Base-by-base conservation (phyloP, 2,797 vertebrate genomes). In the Cygnus olor region DNA sequence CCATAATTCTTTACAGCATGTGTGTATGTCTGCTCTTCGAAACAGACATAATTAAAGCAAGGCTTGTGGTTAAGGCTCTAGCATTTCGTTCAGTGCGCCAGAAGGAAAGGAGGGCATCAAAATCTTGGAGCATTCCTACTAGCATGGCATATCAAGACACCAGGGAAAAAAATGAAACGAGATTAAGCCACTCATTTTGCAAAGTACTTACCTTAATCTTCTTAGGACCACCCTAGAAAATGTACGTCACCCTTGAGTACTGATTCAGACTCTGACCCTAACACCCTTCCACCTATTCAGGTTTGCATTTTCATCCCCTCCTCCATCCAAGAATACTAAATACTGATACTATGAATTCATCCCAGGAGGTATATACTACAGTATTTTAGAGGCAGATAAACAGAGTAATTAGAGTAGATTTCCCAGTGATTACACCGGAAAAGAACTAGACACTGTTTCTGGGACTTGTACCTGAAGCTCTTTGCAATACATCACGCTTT, bases 11-110 rank as follows among this genome's bases (percentile, higher is more conserved):
- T 88, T 66, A 63, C 28, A 42, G 47, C 20, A 22, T 82, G 49
- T 71, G 78, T 71, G 25, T 49, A 24, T 16, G 64, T 71, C 89
- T 93, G 76, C 84, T 94, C 56, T 42, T 96, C 83, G 85, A 92
- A 93, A 65, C 32, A 77, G 57, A 54, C 56, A 24, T 81, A 96
- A 95, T 91, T 69, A 91, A 94, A 97, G 64, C 83, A 88, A 87
- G 92, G 42, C 64, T 93, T 91, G 60, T n/a, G 58, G 61, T 63
- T 85, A 69, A 76, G 71, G 49, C 36, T 81, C 49, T 60, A 42
- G 73, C 24, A 57, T 76, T 61, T 22, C 30, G 22, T 57, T 82
- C 6, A 4, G 60, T 16, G n/a, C 44, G 40, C 44, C 80, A 45
- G 68, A 88, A 58, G 22, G 64, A 64, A 81, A 80, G 40, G 21